Conservation (phyloP, 1,140 invertebrate genomes). For the Sogatella furcifera region DNA sequence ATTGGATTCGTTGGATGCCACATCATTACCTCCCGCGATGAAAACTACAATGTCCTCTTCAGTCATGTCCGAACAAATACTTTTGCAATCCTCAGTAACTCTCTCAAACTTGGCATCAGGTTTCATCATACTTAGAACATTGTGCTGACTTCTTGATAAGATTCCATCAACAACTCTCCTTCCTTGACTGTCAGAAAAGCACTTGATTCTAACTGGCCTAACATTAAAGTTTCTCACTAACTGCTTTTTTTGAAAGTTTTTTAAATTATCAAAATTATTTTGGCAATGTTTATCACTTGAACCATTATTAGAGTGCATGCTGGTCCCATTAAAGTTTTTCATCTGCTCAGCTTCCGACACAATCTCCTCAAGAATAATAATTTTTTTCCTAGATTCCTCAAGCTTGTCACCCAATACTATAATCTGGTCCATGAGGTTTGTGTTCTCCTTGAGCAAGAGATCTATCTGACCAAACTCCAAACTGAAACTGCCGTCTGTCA, state of each 20-base stretch:
- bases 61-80: not conserved
- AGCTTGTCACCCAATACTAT: no score
- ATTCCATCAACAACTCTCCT: not conserved
- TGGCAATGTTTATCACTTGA: no score
- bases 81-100: not conserved
- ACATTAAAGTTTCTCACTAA: not conserved
- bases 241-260: not conserved
- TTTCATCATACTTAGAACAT: not conserved
- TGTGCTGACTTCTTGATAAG: not conserved
- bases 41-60: not conserved
- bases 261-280: not conserved
- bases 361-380: no score
- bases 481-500: no score
- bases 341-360: no score
- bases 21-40: conserved; percentile 3
- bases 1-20: not conserved
- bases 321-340: no score
- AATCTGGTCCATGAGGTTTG: no score
- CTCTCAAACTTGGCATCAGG: not conserved
- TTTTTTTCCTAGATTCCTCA: no score
- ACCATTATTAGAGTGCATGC: no score
- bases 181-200: conserved; percentile 2
- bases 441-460: no score
- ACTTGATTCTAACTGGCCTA: not conserved
- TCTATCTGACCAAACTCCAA: no score